Conservation (phyloP, 2,797 vertebrate species). For the Dryobates pubescens region DNA sequence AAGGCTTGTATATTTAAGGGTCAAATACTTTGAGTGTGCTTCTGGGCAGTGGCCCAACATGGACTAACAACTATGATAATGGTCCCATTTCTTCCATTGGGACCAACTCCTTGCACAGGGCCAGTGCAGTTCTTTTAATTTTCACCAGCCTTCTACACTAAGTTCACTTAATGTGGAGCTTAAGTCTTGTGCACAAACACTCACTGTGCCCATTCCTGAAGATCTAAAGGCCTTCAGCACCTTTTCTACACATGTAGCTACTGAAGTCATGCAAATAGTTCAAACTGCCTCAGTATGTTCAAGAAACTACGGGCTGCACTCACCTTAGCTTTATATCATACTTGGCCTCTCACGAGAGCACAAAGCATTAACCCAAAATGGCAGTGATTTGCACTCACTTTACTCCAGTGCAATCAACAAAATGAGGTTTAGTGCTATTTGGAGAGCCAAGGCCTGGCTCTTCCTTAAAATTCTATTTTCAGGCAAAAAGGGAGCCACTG, state of each 20-base stretch:
- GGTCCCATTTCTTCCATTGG: neutral
- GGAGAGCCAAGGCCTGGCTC: neutral
- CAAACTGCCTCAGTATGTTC: neutral
- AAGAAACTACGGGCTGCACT: rapidly evolving
- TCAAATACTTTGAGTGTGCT: neutral
- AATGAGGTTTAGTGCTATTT: neutral
- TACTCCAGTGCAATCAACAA: neutral
- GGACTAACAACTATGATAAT: neutral
- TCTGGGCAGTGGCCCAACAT: neutral
- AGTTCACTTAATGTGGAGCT: neutral
- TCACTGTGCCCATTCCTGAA: neutral
- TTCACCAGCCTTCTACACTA: neutral
- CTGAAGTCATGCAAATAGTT: neutral
- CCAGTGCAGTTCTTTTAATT: neutral
- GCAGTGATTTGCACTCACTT: neutral
- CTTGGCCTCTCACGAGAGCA: neutral
- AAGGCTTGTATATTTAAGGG: neutral
- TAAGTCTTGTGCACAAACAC: neutral
- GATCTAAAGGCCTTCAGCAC: neutral
- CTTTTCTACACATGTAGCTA: rapidly evolving
- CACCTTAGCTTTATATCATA: neutral
- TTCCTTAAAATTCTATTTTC: neutral
- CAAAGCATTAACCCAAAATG: neutral
- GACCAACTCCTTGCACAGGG: neutral
- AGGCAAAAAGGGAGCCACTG: neutral